phyloP scores from a whole-genome alignment of 2,113 vertebrate species.

The Colinus virginianus region DNA sequence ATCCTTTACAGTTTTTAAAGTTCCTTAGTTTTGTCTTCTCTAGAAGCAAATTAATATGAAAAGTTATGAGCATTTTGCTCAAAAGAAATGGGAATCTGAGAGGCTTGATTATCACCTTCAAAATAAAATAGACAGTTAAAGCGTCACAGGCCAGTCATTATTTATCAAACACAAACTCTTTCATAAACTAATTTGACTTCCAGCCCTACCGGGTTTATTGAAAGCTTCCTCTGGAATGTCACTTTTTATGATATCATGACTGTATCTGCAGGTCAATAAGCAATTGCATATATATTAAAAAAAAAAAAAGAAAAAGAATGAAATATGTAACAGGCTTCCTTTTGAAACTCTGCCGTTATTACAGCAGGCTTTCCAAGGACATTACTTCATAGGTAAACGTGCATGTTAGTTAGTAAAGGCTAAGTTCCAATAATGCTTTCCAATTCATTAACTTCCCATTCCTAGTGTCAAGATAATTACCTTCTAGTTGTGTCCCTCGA shows the following conservation, averaged over 20 bases:
- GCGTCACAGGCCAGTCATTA: not conserved
- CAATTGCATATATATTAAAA: not conserved
- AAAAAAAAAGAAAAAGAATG: not conserved
- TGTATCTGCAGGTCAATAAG: not conserved
- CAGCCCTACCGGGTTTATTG: not conserved
- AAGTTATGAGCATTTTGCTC: not conserved
- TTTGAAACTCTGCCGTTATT: not conserved
- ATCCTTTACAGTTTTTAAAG: not conserved
- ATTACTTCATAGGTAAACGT: not conserved
- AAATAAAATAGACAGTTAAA: not conserved
- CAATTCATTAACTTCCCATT: conserved; percentile 58
- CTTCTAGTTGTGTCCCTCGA: conserved; percentile 34
- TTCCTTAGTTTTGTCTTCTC: not conserved
- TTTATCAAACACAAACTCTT: not conserved
- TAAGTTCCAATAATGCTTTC: conserved; percentile 48
- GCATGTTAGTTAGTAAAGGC: not conserved
- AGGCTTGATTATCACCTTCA: not conserved
- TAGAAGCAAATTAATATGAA: not conserved
- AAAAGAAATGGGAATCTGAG: not conserved
- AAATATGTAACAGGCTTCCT: not conserved
- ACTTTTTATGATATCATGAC: not conserved
- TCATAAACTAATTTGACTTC: not conserved
- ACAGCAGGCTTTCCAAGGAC: conserved; percentile 3
- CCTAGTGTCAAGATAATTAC: conserved; percentile 47
- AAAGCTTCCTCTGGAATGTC: not conserved